Evolutionary conservation across 2,797 vertebrate species (phyloP).

Genomic region (Spinibarbus caldwelli): DNA sequence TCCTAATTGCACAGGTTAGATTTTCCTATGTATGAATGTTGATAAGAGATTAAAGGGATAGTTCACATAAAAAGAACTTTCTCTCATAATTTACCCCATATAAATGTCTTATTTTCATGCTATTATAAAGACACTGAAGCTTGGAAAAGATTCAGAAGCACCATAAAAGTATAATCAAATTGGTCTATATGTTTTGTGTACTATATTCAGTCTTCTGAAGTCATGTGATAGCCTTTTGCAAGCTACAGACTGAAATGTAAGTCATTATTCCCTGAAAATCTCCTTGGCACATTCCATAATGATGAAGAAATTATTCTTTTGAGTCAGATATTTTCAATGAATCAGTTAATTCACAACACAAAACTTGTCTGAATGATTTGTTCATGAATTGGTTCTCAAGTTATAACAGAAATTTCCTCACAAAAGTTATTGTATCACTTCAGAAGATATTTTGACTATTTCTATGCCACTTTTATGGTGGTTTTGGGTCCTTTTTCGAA

Average conservation of each 20-base stretch:
- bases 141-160: not conserved
- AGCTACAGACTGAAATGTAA: not conserved
- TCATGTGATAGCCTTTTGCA: not conserved
- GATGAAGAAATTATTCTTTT: not conserved
- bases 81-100: too few relatives aligned
- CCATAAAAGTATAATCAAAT: not conserved
- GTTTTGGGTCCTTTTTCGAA: not conserved
- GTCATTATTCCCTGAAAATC: not conserved
- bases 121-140: not conserved
- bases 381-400: not conserved
- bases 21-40: not conserved
- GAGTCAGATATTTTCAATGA: not conserved
- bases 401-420: too few relatives aligned
- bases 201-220: not conserved
- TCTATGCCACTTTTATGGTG: not conserved
- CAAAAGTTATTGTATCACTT: not conserved
- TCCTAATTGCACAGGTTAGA: constrained; percentile 91
- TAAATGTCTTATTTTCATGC: not conserved
- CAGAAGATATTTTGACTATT: not conserved
- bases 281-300: not conserved
- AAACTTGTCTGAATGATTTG: not conserved
- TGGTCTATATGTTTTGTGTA: not conserved
- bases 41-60: not conserved
- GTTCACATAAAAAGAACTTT: too few relatives aligned
- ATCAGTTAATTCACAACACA: not conserved